Percentiles rank a stretch among this genome's conserved stretches.
phyloP scores from a whole-genome alignment of 2,888 invertebrate species.

The Helleia helle region DNA sequence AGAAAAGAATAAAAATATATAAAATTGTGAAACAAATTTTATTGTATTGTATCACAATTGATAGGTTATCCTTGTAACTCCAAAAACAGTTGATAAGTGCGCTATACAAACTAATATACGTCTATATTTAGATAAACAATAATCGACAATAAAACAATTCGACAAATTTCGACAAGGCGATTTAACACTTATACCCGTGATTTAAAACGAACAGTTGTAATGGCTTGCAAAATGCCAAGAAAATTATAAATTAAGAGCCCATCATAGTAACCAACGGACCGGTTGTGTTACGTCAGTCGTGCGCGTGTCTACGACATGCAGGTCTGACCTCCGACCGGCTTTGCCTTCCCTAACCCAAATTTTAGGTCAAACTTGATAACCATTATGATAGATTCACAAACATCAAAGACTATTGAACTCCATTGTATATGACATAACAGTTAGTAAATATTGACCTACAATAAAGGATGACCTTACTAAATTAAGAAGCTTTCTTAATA shows the following conservation, averaged over 20 bases:
- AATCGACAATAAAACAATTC: too few relatives aligned
- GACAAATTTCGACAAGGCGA: too few relatives aligned
- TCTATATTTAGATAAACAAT: too few relatives aligned
- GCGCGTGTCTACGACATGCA: slow-evolving; percentile 32
- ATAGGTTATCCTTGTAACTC: too few relatives aligned
- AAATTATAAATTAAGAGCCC: slow-evolving; percentile 17
- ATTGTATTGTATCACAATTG: too few relatives aligned
- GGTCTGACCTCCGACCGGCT: slow-evolving; percentile 45
- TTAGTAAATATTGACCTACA: neutral
- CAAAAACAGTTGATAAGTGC: too few relatives aligned
- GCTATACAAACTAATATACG: too few relatives aligned
- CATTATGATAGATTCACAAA: slow-evolving; percentile 19
- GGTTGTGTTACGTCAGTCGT: slow-evolving; percentile 47
- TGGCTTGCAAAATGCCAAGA: slow-evolving; percentile 16
- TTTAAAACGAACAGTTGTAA: slow-evolving; percentile 8
- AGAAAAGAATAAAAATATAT: too few relatives aligned
- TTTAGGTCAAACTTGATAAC: slow-evolving; percentile 38
- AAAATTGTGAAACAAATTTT: too few relatives aligned
- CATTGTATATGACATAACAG: too few relatives aligned
- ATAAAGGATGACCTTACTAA: too few relatives aligned
- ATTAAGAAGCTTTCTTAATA: too few relatives aligned
- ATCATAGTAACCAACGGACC: slow-evolving; percentile 25
- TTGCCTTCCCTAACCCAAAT: slow-evolving; percentile 40
- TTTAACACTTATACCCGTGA: neutral
- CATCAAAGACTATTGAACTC: neutral